Conservation (phyloP, 2,797 vertebrate species). For the Brachyalestes nurse region DNA sequence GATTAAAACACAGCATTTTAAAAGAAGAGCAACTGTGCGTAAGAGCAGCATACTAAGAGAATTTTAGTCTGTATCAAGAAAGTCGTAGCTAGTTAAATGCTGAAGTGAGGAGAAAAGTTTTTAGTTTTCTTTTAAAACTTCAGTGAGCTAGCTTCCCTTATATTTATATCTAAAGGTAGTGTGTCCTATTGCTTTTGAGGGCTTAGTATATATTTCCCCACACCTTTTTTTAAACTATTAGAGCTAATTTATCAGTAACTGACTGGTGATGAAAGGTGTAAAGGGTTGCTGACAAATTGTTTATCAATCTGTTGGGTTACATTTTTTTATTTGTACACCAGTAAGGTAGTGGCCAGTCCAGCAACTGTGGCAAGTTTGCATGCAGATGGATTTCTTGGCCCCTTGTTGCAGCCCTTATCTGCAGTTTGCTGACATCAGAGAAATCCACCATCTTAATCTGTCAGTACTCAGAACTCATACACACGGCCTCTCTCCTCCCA, state of each 20-base stretch:
- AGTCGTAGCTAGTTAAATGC: too few species aligned
- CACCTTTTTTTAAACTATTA: neutral
- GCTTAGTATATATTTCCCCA: neutral
- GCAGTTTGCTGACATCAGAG: constrained; percentile 37
- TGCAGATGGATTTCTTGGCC: neutral
- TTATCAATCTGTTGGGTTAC: neutral
- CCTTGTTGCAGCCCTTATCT: constrained; percentile 16
- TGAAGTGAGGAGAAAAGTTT: too few species aligned
- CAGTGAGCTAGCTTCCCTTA: too few species aligned
- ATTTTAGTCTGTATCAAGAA: too few species aligned
- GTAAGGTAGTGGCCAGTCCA: too few species aligned
- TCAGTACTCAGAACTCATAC: constrained; percentile 18
- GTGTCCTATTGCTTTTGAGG: too few species aligned
- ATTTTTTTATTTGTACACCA: neutral
- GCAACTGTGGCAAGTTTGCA: neutral
- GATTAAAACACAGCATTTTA: too few species aligned
- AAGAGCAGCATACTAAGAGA: too few species aligned
- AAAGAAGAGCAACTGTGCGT: too few species aligned
- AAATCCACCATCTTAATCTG: constrained; percentile 41
- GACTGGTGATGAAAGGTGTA: neutral
- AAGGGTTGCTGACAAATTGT: neutral
- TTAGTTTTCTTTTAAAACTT: too few species aligned
- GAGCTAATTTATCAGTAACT: neutral
- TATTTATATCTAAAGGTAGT: too few species aligned
- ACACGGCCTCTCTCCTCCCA: neutral